These are phyloP conservation scores for Apomyelois bistriatella DNA, from an alignment of 2,888 invertebrate genomes.

Conservation along the genomic window DNA sequence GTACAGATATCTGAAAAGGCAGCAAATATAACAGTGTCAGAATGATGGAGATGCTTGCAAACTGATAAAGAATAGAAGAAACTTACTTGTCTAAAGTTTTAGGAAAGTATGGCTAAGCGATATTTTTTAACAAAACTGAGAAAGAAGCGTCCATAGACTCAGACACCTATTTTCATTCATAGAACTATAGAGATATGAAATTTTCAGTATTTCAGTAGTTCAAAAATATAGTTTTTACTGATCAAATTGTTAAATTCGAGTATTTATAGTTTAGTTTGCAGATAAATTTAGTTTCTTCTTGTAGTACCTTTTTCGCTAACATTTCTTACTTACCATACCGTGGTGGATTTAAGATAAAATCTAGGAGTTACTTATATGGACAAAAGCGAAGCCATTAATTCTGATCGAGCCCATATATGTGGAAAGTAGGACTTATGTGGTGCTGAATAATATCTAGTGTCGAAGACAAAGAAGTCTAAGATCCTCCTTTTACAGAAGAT, in stretches of 20 bases:
- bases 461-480: slow-evolving; percentile 5
- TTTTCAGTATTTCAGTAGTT: too few species aligned
- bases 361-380: slow-evolving; percentile 3
- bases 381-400: slow-evolving; percentile 10
- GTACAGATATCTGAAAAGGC: too few species aligned
- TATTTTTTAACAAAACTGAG: too few species aligned
- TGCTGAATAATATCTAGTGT: slow-evolving; percentile 9
- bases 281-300: background rate
- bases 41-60: too few species aligned
- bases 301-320: background rate
- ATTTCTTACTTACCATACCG: slow-evolving; percentile 23
- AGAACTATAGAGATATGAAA: too few species aligned
- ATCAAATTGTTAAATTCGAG: too few species aligned
- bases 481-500: slow-evolving; percentile 2
- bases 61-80: too few species aligned
- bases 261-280: background rate
- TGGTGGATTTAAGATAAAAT: slow-evolving; percentile 5
- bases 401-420: slow-evolving; percentile 6
- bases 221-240: background rate
- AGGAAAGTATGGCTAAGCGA: too few species aligned
- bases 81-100: too few species aligned
- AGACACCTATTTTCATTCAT: too few species aligned
- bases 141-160: too few species aligned
- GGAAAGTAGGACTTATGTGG: slow-evolving; percentile 7
- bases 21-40: too few species aligned